Percentiles rank a stretch among this genome's conserved stretches.
Conservation (phyloP, 2,797 vertebrate genomes). For the Poecile montanus region DNA sequence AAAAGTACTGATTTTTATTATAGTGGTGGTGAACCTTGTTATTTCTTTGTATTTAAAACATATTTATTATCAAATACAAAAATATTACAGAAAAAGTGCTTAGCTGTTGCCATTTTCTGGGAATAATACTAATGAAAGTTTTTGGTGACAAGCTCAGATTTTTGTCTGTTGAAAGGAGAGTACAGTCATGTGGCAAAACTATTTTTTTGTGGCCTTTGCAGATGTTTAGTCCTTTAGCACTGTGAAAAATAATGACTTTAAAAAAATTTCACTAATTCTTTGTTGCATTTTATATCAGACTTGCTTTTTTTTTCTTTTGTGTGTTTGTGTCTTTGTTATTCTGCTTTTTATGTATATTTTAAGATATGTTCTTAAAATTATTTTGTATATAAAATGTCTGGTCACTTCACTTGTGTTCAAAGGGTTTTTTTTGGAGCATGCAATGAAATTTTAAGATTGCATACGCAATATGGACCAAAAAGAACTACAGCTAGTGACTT, state of each 20-base stretch:
- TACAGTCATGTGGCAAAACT: not conserved
- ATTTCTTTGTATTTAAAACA: not conserved
- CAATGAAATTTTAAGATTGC: not conserved
- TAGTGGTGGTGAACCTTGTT: not conserved
- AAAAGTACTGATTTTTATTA: not conserved
- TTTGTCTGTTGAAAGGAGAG: not conserved
- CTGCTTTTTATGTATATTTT: not conserved
- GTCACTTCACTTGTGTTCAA: not conserved
- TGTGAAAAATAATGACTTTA: not conserved
- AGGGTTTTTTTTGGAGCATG: not conserved
- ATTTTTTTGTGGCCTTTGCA: not conserved
- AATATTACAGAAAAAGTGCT: not conserved
- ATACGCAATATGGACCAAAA: not conserved
- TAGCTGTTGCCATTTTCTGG: not conserved
- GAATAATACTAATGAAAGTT: not conserved
- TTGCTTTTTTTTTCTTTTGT: not conserved
- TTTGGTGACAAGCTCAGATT: not conserved
- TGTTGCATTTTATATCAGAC: not conserved
- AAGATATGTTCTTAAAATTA: not conserved
- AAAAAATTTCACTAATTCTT: not conserved
- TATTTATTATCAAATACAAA: not conserved
- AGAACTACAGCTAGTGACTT: not conserved
- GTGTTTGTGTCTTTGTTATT: not conserved
- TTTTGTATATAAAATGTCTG: not conserved
- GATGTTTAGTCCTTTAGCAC: not conserved